Conservation (phyloP, 2,888 invertebrate species). For the Trilocha varians region DNA sequence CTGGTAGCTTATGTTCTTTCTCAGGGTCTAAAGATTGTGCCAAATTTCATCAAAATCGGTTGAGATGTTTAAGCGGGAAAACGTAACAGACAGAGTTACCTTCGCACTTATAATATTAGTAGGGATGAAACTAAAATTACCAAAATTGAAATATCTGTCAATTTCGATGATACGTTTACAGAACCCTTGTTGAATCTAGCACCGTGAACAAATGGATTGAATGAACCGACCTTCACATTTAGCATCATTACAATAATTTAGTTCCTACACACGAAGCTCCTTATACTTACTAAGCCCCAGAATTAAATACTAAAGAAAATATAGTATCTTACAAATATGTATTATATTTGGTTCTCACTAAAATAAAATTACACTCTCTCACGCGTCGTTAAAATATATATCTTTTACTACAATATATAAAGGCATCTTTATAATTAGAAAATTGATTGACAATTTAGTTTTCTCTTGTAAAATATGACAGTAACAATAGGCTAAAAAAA, state of each 20-base stretch:
- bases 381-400: constrained; percentile 29
- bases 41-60: too few relatives aligned
- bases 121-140: too few relatives aligned
- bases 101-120: too few relatives aligned
- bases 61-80: too few relatives aligned
- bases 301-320: constrained; percentile 21
- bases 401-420: constrained; percentile 15
- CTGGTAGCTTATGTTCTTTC: too few relatives aligned
- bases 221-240: background rate
- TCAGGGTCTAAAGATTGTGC: too few relatives aligned
- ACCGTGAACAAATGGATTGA: background rate
- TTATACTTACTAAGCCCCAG: constrained; percentile 22
- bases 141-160: too few relatives aligned
- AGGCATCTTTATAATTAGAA: constrained; percentile 4
- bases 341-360: constrained; percentile 63
- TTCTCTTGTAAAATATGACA: background rate
- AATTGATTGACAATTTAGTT: background rate
- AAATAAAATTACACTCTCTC: constrained; percentile 28
- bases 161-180: too few relatives aligned
- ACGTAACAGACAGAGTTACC: too few relatives aligned
- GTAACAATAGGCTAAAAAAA: background rate
- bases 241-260: background rate
- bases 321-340: constrained; percentile 28
- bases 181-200: background rate
- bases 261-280: constrained; percentile 6